These are phyloP conservation scores for Ailurus styani DNA, from an alignment of 2,113 vertebrate genomes.

Conservation along the genomic window DNA sequence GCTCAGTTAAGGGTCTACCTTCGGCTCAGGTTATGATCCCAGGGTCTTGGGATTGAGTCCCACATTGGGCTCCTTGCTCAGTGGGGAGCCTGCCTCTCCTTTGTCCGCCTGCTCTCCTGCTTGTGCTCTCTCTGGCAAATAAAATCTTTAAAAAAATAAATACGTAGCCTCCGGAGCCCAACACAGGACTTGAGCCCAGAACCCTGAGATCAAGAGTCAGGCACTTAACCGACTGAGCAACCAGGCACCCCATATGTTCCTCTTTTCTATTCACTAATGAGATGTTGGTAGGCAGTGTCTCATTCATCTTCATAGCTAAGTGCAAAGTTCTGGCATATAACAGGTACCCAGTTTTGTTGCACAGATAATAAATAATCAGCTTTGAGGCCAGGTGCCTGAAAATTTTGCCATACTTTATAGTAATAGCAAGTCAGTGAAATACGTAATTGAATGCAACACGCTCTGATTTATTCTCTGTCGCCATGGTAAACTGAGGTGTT, in stretches of 20 bases:
- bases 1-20: no score
- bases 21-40: no score
- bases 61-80: no score
- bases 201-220: not conserved
- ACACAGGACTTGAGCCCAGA: not conserved
- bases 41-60: no score
- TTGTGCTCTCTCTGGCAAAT: no score
- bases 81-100: no score
- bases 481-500: not conserved
- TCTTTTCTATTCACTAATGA: not conserved
- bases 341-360: not conserved
- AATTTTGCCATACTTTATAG: not conserved
- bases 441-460: not conserved
- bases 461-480: not conserved
- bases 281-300: not conserved
- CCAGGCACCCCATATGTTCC: not conserved
- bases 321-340: not conserved
- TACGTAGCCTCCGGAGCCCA: not conserved
- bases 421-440: not conserved
- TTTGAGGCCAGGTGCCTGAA: not conserved
- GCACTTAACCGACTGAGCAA: not conserved
- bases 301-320: not conserved
- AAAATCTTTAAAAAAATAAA: no score
- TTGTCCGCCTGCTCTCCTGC: no score
- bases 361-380: not conserved